Evolutionary conservation across 2,113 vertebrate species (phyloP), one percentile per base, ranked within the genome.

Genomic region (Sclerurus mexicanus): DNA sequence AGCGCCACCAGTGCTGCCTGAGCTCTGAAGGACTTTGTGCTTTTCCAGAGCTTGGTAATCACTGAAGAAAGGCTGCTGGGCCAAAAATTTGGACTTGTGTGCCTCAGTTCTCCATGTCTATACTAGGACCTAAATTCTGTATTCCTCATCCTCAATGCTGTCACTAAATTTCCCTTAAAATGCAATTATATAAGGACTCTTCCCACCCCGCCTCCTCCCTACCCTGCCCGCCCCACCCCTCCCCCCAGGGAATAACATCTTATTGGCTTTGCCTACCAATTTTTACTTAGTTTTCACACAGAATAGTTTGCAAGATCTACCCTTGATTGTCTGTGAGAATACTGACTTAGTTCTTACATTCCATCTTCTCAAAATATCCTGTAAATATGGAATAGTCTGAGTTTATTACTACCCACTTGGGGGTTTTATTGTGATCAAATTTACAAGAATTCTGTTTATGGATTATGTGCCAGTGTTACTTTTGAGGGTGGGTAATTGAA

Each of bases 1-100:
- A 75, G 16, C 30, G 44, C 23, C 0, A 2, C 0, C 0, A 27
- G 23, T 17, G 12, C 53, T 75, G 83, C 21, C n/a, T 50, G 33
- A 46, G 11, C 17, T 60, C 56, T 82, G 35, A 31, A 64, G 42
- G 10, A 58, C 14, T 37, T 44, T 5, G 2, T 0, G 3, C 10
- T 80, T 81, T 88, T 62, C 33, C 73, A 59, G 40, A 49, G 35
- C 8, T 49, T 28, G 4, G 7, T 23, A n/a, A 53, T 33, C 31
- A 11, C 15, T 13, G 17, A 18, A n/a, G 52, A 39, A 85, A 77
- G 23, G n/a, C 35, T 85, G 10, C 47, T 28, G 35, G 37, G 22
- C 22, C 59, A 53, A 50, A 64, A 76, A n/a, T 10, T 21, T 33
- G 58, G 47, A 39, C 4, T 8, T 49, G 4, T 20, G 37, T 69